Evolutionary conservation across 23 tunicate genomes (phyloP), one percentile per base, ranked within the genome.

Genomic region (Ciona savignyi): DNA sequence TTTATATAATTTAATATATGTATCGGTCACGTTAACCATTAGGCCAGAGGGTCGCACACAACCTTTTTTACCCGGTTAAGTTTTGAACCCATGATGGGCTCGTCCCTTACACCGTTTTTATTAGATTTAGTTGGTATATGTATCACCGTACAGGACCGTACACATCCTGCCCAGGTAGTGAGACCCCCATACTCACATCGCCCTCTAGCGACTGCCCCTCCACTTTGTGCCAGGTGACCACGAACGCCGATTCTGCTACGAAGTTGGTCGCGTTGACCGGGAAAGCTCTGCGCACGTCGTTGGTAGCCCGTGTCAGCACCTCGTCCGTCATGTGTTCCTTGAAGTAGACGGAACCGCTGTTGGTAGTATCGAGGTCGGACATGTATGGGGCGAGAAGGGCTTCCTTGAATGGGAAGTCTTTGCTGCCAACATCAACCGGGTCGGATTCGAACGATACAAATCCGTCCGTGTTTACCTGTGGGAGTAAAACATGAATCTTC

Each of bases 401-500:
- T 61, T 84, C 89, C n/a, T 9, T 21, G 35, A 85, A 78, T 11
- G 91, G 91, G 69, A 85, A 85, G 49, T 79, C 83, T 22, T 68
- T 29, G 4, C 70, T 68, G 3, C 61, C 65, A 11, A 71, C 74
- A 23, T 75, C 71, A 30, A 25, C 21, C 24, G 62, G 26, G 60
- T 77, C 78, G 15, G 81, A 70, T 20, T 74, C 74, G 60, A 91
- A 83, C 4, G 97, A 79, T 29, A 91, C 72, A 34, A 80, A 91
- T 2, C 97, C 97, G 66, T 91, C 89, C 22, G 82, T 71, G 76
- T 85, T 69, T 27, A 91, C 85, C 97, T 91, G n/a, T n/a, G n/a
- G n/a, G n/a, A n/a, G n/a, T n/a, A n/a, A n/a, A n/a, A n/a, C n/a
- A n/a, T n/a, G n/a, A n/a, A n/a, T n/a, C n/a, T n/a, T n/a, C n/a